Base-by-base conservation (phyloP, 2,797 vertebrate genomes). In the Tamandua tetradactyla region DNA sequence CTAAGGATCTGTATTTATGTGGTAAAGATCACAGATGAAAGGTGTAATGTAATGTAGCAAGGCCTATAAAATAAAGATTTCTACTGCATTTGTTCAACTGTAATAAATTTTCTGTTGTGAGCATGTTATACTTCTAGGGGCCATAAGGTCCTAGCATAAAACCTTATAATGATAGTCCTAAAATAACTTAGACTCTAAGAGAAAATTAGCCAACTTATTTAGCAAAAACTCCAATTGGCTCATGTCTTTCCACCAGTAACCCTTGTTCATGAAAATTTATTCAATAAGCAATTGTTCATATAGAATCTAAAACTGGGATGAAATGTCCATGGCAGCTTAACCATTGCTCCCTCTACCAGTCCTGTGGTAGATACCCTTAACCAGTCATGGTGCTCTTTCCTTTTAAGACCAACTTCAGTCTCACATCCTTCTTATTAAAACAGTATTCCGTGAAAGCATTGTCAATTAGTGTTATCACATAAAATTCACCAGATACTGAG, bases 1-100 rank as follows among this genome's bases (percentile, higher is more conserved):
- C 37, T 95, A 71, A 71, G 20, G 25, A 83, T 97, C 61, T 82
- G 35, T 92, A 66, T 94, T 91, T 95, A 88, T 37, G 22, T 69
- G 49, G 30, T 74, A 89, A 87, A 94, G 42, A 86, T 92, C 86
- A 95, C 55, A 86, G 95, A 83, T 85, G 74, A 79, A 25, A 87
- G 72, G 44, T 88, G 17, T 90, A 94, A 85, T 76, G 62, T 78
- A 85, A 90, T 44, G 20, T 82, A 68, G 14, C 40, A 91, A 94
- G 42, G 55, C 27, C 52, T 93, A 90, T 90, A 85, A 95, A 94
- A 88, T 86, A 47, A 95, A 82, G 85, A 47, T 95, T 91, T 95
- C 44, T 89, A 47, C 47, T 91, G 71, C 35, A 81, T 96, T 94
- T 93, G 64, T 87, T 92, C 42, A 94, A 35, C 74, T 86, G 22